A percentile compares a stretch with the other conserved stretches of the same genome.
These are phyloP conservation scores for Malurus splendens DNA, from an alignment of 2,797 vertebrate genomes.

Conservation along the genomic window DNA sequence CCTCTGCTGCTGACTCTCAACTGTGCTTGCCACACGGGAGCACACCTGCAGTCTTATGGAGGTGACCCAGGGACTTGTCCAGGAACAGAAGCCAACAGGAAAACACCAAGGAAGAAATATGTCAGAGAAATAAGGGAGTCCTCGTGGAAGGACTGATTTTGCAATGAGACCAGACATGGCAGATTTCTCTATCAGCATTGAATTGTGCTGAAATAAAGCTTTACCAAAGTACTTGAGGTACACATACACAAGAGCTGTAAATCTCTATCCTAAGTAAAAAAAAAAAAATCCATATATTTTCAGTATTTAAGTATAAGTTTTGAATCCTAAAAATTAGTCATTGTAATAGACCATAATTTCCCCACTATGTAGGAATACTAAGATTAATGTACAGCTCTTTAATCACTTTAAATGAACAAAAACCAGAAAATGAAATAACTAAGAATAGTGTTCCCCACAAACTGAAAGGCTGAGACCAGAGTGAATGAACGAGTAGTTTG, in stretches of 20 bases:
- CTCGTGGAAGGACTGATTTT: background rate
- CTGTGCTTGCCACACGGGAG: background rate
- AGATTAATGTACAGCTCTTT: background rate
- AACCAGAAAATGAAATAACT: background rate
- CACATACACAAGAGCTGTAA: background rate
- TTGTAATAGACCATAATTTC: background rate
- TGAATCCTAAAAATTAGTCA: background rate
- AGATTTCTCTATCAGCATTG: background rate
- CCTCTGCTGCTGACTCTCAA: background rate
- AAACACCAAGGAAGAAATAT: background rate
- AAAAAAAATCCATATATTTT: background rate
- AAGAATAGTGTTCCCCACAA: background rate
- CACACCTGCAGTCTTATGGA: background rate
- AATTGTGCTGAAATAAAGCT: background rate
- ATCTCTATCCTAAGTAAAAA: background rate
- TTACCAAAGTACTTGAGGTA: background rate
- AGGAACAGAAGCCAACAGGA: background rate
- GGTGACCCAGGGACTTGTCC: fast-evolving
- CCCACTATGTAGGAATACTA: background rate
- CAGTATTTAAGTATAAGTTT: background rate
- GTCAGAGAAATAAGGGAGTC: background rate
- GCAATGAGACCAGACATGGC: background rate
- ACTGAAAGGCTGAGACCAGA: background rate
- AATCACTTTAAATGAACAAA: background rate
- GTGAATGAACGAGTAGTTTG: background rate